Conservation (phyloP, 2,797 vertebrate species). For the Spea hammondii region DNA sequence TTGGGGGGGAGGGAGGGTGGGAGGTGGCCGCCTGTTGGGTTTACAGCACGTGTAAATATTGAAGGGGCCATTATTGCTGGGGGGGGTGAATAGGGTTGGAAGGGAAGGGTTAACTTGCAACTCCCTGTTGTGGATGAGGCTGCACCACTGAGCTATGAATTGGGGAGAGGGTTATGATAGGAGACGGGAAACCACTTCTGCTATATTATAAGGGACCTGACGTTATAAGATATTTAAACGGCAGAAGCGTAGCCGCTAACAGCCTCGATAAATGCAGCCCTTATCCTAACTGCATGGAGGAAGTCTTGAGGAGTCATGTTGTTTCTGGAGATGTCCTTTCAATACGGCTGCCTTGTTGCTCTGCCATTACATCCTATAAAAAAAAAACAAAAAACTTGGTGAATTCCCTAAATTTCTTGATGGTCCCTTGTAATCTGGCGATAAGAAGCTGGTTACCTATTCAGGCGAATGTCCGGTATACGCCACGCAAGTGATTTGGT, state of each 20-base stretch:
- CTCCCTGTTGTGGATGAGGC: conserved; percentile 40
- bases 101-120: background rate
- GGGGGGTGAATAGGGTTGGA: conserved; percentile 6
- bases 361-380: no score
- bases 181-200: conserved; percentile 26
- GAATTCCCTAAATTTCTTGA: no score
- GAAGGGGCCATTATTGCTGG: conserved; percentile 33
- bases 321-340: no score
- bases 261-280: no score
- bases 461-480: conserved; percentile 8
- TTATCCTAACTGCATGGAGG: no score
- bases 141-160: conserved; percentile 38
- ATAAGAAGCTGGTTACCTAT: background rate
- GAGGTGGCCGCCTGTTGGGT: background rate
- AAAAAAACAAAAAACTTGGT: no score
- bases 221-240: background rate
- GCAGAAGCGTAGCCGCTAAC: no score
- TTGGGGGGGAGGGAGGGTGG: background rate
- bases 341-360: no score
- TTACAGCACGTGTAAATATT: conserved; percentile 49
- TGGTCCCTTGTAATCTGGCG: conserved; percentile 27
- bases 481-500: background rate
- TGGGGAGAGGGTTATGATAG: conserved; percentile 2
- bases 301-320: no score
- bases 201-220: conserved; percentile 32